Conservation (phyloP, 2,888 invertebrate genomes). For the Selenia dentaria region DNA sequence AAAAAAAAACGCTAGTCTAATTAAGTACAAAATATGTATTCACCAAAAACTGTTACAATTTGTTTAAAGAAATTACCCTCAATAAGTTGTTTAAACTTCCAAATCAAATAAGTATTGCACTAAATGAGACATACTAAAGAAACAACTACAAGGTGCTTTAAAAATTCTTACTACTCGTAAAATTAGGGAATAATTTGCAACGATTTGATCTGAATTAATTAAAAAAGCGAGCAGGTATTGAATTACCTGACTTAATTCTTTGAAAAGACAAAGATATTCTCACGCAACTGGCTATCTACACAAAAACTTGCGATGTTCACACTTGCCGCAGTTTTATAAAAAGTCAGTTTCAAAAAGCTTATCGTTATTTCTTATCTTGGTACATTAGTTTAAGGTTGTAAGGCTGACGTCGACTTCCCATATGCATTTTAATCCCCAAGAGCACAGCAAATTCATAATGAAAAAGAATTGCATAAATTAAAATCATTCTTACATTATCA, state of each 20-base stretch:
- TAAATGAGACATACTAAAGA: slow-evolving; percentile 28
- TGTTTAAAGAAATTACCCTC: too few species aligned
- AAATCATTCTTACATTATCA: slow-evolving; percentile 16
- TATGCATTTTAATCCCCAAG: slow-evolving; percentile 59
- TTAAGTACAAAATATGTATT: too few species aligned
- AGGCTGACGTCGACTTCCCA: slow-evolving; percentile 41
- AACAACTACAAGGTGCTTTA: slow-evolving; percentile 23
- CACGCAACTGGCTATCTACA: slow-evolving; percentile 49
- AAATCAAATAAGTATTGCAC: slow-evolving; percentile 26
- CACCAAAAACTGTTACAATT: too few species aligned
- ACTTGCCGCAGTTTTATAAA: slow-evolving; percentile 47
- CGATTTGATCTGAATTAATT: slow-evolving; percentile 51
- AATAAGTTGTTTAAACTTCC: not conserved
- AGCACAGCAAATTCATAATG: slow-evolving; percentile 54
- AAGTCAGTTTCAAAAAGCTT: slow-evolving; percentile 34
- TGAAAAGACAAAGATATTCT: slow-evolving; percentile 47
- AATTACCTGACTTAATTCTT: slow-evolving; percentile 45
- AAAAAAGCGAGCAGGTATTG: slow-evolving; percentile 43
- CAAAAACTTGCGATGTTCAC: slow-evolving; percentile 34
- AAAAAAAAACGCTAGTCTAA: too few species aligned
- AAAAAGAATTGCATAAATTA: slow-evolving; percentile 48
- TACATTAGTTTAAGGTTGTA: slow-evolving; percentile 57
- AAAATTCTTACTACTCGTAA: slow-evolving; percentile 36
- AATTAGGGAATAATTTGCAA: slow-evolving; percentile 45
- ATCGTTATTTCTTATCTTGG: slow-evolving; percentile 52